Evolutionary conservation across 2,888 invertebrate species (phyloP), one percentile per base, ranked within the genome.

Genomic region (Melipona bicolor): DNA sequence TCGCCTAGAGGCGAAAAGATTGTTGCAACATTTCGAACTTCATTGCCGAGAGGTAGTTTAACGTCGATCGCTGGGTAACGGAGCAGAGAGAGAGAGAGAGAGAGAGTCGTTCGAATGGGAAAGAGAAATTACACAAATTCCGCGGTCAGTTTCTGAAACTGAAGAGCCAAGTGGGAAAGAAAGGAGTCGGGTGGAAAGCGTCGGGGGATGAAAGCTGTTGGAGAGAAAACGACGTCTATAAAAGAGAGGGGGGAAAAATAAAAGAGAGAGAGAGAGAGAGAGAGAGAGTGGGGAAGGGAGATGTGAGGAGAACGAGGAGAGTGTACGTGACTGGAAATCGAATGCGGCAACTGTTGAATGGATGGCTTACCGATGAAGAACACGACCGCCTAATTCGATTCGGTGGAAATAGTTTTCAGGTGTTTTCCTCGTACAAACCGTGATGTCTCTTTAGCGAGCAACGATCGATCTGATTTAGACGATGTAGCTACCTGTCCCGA

Each of bases 331-430:
- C 82, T 83, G 80, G 92, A 83, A 89, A 87, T 78, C 87, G 76
- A 84, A 92, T 76, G 83, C 54, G 87, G 90, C 89, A 91, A 91
- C 92, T 92, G 92, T 92, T 92, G 91, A 93, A 93, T 92, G 87
- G 88, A 89, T 87, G 84, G 88, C 88, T 91, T 89, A 84, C 88
- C 87, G 86, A 92, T 91, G 92, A 90, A 88, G 90, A 92, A 90
- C 92, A 92, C 91, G 92, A 70, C 74, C 90, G 85, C 80, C 89
- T 91, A 91, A 93, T 92, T 93, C 91, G 87, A 93, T 93, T 92
- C 87, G 85, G 84, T 83, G 88, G 78, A 89, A 91, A 92, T 91
- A 90, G 91, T 91, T 92, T 83, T 83, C 71, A 64, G 70, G 71
- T 77, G 79, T 84, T 89, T 87, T 76, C 71, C 74, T 54, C 71